These are phyloP conservation scores for Julus scanicus DNA, from an alignment of 2,888 invertebrate genomes.

Conservation along the genomic window DNA sequence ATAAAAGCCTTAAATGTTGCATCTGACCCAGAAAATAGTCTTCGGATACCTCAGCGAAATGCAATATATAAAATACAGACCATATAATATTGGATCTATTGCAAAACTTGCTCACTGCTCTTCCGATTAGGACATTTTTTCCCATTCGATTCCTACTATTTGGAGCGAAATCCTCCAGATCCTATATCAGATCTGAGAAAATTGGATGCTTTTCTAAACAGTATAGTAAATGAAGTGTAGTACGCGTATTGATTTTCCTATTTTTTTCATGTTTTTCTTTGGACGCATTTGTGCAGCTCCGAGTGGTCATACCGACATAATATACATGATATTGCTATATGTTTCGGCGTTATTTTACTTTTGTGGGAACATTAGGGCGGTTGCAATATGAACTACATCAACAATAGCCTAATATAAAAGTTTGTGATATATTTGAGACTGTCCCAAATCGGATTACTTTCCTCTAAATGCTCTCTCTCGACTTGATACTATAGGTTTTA, in stretches of 20 bases:
- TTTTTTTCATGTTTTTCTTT: conserved; percentile 23
- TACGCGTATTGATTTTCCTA: conserved; percentile 45
- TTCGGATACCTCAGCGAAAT: not conserved
- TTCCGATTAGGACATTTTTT: conserved; percentile 47
- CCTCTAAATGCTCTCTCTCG: conserved; percentile 40
- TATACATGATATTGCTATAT: conserved; percentile 43
- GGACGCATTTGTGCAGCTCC: not conserved
- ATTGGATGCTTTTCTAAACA: conserved; percentile 53
- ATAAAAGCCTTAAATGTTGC: conserved; percentile 43
- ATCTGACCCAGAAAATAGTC: conserved; percentile 48
- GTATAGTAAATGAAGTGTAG: conserved; percentile 51
- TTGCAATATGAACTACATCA: conserved; percentile 45
- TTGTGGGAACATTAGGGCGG: conserved; percentile 9
- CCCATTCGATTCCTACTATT: conserved; percentile 49
- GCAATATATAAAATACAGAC: conserved; percentile 38
- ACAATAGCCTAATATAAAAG: conserved; percentile 47
- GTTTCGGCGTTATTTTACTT: conserved; percentile 43
- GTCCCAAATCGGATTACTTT: conserved; percentile 47
- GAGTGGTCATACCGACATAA: conserved; percentile 31
- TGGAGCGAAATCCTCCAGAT: conserved; percentile 45
- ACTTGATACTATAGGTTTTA: conserved; percentile 12
- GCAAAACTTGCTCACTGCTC: not conserved
- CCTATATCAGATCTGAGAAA: conserved; percentile 51
- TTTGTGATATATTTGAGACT: conserved; percentile 36
- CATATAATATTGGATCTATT: conserved; percentile 3